Base-by-base conservation (phyloP, 2,797 vertebrate species). In the Acomys russatus region DNA sequence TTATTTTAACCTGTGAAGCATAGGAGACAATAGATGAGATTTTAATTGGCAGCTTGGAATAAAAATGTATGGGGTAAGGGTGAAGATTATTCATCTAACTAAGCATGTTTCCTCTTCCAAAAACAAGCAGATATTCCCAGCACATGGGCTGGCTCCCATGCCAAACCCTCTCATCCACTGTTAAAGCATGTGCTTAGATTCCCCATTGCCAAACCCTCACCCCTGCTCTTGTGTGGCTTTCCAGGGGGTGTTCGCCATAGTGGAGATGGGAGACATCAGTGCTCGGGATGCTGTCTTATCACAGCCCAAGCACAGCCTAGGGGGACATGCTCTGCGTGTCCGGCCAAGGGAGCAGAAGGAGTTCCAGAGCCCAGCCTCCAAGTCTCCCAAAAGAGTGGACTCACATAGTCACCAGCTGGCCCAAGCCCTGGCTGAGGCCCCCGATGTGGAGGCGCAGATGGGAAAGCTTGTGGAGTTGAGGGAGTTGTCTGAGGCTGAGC, bases 161-260 rank as follows among this genome's bases (percentile, higher is more conserved):
- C 79, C 33, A 90, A 61, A 88, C 61, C 28, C 59, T 59, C 77
- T 82, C n/a, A 1, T 90, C 61, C 66, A 25, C 17, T 78, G 44
- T 66, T 61, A 38, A 51, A 90, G 30, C 63, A 79, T 18, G 15
- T 38, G 33, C 68, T 88, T 73, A n/a, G 64, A 59, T 74, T 88
- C 38, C 33, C 33, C 76, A 51, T 79, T 86, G 49, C 30, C 51
- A 91, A 79, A 17, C 38, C 38, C 20, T 92, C 51, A 59, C 30
- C 22, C 2, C 14, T 33, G 33, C 38, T 33, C 18, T 66, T 76
- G 18, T 88, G 88, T 96, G 68, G 1, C 54, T 51, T 64, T 3
- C 77, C 97, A 99, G 99, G 99, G 99, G 0, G 98, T 99, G n/a
- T 99, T 99, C 88, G 99, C 99, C 94, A 99, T 99, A 0, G 99